Evolutionary conservation across 1,140 invertebrate species (phyloP), one percentile per base, ranked within the genome.

Genomic region (Augochlora pura): DNA sequence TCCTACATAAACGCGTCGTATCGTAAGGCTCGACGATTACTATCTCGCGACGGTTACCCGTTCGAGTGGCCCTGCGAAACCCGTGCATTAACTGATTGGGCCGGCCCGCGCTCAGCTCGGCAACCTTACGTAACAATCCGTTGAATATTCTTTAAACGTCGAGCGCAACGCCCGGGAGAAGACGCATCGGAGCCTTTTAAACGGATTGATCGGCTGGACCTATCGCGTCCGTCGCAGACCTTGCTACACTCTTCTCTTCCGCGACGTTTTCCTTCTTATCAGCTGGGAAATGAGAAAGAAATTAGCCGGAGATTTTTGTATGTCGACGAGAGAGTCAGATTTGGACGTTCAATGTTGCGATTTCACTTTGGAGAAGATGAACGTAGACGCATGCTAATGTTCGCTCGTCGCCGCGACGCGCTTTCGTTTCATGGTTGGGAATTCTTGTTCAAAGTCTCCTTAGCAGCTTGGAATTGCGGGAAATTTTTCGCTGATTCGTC

Each of bases 41-140:
- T 49, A 80, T 63, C 73, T 27, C 18, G 16, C 16, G 16, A 18
- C 32, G 54, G 14, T 54, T 80, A 23, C 7, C 42, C 23, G 25
- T 14, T 59, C 42, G 66, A 72, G 46, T 42, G 67, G 46, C 9
- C 21, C 14, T 12, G 21, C 46, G 42, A 52, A 63, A n/a, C 42
- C 66, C 39, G 46, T 68, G 70, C 59, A 73, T 82, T 79, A 66
- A 42, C 63, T n/a, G 68, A 79, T 73, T 67, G 60, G 54, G 14
- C 42, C 38, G 23, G 16, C 10, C 25, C 62, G 9, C 18, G 9
- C 23, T 72, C 1, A 2, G 32, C 32, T 32, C 32, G 32, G 32
- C 32, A 32, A 32, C 32, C 32, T 73, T 66, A 59, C 52, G 46
- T 39, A 54, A 42, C 32, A n/a, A 18, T 49, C 42, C 9, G 8